A percentile compares a stretch with the other conserved stretches of the same genome.
Conservation (phyloP, 1,140 invertebrate genomes). For the Neoseiulus cucumeris region DNA sequence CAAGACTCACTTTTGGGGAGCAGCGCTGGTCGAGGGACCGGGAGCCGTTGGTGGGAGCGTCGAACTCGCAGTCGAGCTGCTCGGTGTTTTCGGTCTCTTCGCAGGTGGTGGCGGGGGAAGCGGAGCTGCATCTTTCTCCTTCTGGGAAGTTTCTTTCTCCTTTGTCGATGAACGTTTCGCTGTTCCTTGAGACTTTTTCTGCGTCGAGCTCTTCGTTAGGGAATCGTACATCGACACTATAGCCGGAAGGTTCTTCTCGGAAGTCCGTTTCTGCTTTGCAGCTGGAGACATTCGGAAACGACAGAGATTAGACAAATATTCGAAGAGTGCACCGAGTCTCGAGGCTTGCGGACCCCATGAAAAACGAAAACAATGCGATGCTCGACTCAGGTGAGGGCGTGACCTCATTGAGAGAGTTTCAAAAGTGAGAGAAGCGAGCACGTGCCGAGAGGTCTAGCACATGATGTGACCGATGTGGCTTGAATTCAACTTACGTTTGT, state of each 20-base stretch:
- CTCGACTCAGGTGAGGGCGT: too few species aligned
- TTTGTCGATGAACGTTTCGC: neutral
- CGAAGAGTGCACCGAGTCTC: too few species aligned
- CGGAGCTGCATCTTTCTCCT: neutral
- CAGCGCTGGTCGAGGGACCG: neutral
- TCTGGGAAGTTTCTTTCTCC: neutral
- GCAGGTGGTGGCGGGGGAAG: neutral
- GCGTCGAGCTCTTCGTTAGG: neutral
- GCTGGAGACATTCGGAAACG: neutral
- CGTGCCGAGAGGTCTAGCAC: too few species aligned
- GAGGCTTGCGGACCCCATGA: too few species aligned
- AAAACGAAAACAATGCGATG: too few species aligned
- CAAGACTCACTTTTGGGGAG: neutral
- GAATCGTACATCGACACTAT: conserved; percentile 9
- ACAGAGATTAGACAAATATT: too few species aligned
- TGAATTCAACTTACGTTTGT: neutral
- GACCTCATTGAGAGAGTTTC: too few species aligned
- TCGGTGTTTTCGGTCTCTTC: conserved; percentile 10
- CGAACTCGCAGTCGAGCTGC: conserved; percentile 6
- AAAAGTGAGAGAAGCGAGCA: too few species aligned
- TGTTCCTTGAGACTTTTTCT: neutral
- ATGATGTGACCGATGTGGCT: too few species aligned
- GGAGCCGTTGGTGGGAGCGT: neutral
- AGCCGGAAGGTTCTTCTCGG: neutral
- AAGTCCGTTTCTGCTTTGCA: neutral